Evolutionary conservation across 2,113 vertebrate species (phyloP).

Genomic region (Grus americana): DNA sequence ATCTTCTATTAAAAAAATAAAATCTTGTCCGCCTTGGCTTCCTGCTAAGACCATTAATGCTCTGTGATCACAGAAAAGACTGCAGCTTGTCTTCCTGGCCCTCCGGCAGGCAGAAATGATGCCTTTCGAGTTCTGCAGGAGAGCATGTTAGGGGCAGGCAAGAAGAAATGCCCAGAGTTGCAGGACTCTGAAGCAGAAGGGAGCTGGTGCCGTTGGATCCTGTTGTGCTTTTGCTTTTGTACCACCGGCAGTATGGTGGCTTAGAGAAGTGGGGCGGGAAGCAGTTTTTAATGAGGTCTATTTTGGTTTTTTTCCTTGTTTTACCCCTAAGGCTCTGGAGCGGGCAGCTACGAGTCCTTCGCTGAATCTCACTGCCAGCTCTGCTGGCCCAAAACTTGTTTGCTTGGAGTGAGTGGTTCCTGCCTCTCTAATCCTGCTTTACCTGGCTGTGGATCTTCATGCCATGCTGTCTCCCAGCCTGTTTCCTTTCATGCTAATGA

Average conservation of each 20-base stretch:
- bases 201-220: accelerated
- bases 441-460: background rate
- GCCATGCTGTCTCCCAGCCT: background rate
- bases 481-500: background rate
- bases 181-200: background rate
- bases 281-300: background rate
- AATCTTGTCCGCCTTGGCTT: background rate
- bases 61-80: background rate
- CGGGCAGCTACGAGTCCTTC: background rate
- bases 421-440: background rate
- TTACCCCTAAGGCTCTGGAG: background rate
- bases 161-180: background rate
- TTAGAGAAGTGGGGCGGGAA: background rate
- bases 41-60: background rate
- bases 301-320: background rate
- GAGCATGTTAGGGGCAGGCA: background rate
- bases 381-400: background rate
- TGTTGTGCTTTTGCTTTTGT: background rate
- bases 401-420: background rate
- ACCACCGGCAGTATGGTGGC: background rate
- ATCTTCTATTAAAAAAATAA: background rate
- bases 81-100: background rate
- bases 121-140: background rate
- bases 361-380: background rate
- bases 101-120: background rate